These are phyloP conservation scores for Apis cerana DNA, from an alignment of 1,140 invertebrate genomes.

Conservation along the genomic window DNA sequence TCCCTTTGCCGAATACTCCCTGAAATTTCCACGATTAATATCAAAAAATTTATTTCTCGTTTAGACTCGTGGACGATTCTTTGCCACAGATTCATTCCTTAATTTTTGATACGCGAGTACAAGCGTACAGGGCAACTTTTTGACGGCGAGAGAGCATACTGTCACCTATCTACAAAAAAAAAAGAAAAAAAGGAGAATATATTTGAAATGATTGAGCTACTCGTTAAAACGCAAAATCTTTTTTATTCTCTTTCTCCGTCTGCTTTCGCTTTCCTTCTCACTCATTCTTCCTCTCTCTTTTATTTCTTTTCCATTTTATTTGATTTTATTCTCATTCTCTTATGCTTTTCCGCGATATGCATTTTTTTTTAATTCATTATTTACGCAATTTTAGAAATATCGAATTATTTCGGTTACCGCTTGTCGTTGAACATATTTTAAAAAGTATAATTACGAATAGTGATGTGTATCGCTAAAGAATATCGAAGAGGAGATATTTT, in stretches of 20 bases:
- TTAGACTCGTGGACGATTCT: constrained; percentile 4
- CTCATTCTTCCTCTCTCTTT: constrained; percentile 4
- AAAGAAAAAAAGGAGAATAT: constrained; percentile 14
- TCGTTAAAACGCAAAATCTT: constrained; percentile 65
- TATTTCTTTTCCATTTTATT: constrained; percentile 11
- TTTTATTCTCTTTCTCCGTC: constrained; percentile 55
- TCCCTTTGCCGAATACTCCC: neutral
- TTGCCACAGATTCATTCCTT: neutral
- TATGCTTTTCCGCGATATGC: constrained; percentile 50
- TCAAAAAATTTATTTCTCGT: neutral
- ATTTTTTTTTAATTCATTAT: constrained; percentile 68
- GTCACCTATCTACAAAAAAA: neutral
- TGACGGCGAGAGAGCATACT: constrained; percentile 15
- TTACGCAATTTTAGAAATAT: constrained; percentile 75
- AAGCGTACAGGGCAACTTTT: neutral
- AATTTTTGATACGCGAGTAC: neutral
- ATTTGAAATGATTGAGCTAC: constrained; percentile 48
- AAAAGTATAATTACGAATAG: constrained; percentile 66
- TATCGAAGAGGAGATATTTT: neutral
- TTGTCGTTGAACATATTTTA: constrained; percentile 33
- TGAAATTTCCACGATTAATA: neutral
- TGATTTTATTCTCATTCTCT: constrained; percentile 34
- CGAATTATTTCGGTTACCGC: constrained; percentile 58
- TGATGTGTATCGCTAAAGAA: constrained; percentile 64
- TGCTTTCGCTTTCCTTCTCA: constrained; percentile 29